These are phyloP conservation scores for Bradypodion ventrale DNA, from an alignment of 2,797 vertebrate species.

Conservation along the genomic window DNA sequence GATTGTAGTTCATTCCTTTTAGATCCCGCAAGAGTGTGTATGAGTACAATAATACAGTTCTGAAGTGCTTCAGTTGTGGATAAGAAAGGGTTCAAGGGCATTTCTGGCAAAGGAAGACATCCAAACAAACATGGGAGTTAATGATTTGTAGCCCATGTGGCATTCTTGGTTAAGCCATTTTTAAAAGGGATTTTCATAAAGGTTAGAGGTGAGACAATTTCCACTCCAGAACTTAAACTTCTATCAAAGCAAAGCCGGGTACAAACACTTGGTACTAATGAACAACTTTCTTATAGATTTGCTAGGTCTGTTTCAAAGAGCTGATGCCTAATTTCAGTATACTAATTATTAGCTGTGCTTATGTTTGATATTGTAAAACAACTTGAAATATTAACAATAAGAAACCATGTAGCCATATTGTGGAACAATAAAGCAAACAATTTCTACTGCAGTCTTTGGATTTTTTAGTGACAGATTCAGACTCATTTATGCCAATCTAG, in stretches of 20 bases:
- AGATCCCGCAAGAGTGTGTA: neutral
- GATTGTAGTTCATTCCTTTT: neutral
- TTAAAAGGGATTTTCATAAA: slow-evolving; percentile 25
- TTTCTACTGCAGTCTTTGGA: neutral
- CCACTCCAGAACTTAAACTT: slow-evolving; percentile 12
- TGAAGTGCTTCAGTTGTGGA: neutral
- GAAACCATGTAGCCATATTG: neutral
- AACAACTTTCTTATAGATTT: neutral
- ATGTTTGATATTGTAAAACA: neutral
- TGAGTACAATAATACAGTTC: neutral
- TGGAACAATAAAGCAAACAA: neutral
- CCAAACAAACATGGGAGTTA: slow-evolving; percentile 4
- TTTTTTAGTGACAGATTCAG: no score
- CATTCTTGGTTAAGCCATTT: slow-evolving; percentile 2
- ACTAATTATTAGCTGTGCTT: neutral
- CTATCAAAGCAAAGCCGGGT: neutral
- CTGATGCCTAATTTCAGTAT: neutral
- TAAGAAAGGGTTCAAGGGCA: neutral
- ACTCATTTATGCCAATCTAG: no score
- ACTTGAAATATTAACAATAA: neutral
- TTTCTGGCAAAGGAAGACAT: slow-evolving; percentile 12
- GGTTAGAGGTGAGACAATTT: neutral
- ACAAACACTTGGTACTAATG: neutral
- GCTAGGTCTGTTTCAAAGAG: neutral
- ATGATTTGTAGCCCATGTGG: slow-evolving; percentile 20